Conservation (phyloP, 2,113 vertebrate genomes). For the Gadus macrocephalus region DNA sequence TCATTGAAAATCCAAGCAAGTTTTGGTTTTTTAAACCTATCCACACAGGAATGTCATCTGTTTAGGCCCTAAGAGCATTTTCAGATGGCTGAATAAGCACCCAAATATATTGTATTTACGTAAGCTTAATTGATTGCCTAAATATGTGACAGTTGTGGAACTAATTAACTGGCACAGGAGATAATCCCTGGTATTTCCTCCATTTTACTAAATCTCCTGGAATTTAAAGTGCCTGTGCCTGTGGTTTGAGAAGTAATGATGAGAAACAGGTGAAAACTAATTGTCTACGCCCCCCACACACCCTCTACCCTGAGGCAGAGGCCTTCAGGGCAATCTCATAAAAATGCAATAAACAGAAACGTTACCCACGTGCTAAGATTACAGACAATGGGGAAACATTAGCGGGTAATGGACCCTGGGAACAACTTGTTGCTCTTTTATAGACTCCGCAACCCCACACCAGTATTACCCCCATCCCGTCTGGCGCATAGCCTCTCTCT, state of each 20-base stretch:
- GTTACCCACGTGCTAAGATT: conserved; percentile 3
- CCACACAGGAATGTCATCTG: no score
- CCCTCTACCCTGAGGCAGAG: no score
- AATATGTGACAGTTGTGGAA: no score
- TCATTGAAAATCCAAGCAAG: no score
- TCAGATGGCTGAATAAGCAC: no score
- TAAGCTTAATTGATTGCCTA: no score
- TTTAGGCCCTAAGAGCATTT: no score
- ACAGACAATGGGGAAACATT: background rate
- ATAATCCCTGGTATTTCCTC: background rate
- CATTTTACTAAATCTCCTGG: background rate
- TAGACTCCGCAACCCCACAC: background rate
- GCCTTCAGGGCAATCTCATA: background rate
- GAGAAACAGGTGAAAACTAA: conserved; percentile 37
- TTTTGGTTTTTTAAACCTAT: no score
- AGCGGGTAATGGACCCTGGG: background rate
- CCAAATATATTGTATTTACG: no score
- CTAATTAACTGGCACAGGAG: background rate
- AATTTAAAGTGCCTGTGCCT: conserved; percentile 1
- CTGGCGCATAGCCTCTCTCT: background rate
- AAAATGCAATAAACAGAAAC: conserved; percentile 20
- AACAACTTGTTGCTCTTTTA: conserved; percentile 42
- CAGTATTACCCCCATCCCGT: background rate
- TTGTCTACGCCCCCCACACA: background rate
- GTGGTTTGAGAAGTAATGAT: conserved; percentile 21